Evolutionary conservation across 2,888 invertebrate genomes (phyloP), one percentile per base, ranked within the genome.

Genomic region (Drosophila robusta): DNA sequence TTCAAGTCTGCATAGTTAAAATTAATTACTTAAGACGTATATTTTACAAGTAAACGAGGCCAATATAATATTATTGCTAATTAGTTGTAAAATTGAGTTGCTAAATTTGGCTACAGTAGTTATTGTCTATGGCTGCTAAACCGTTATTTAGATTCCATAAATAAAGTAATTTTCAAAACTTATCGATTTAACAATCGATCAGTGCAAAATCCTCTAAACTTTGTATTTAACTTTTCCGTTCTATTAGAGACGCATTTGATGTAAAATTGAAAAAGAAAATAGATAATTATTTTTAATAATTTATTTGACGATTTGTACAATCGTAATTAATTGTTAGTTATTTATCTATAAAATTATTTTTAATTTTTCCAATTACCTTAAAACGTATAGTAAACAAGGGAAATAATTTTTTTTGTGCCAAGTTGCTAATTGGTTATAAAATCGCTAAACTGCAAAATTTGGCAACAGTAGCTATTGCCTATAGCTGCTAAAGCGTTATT

Each of bases 141-240:
- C 14, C 34, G 24, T 44, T 56, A 16, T 12, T 38, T 56, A 58
- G 2, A 29, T 32, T 26, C 18, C 38, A 69, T 36, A 56, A 46
- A 51, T 16, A 14, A 54, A 38, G 45, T 39, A 36, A 57, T 50
- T 66, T 67, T 61, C 42, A 56, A 71, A 73, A 66, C 47, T 65
- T 84, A 84, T 84, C 77, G 84, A 84, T 87, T 87, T 74, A 84
- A 87, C 83, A 84, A 64, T 61, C 52, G 70, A 16, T 16, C 16
- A 38, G 14, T 49, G 3, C 24, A 42, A 16, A 32, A 47, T 34
- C 16, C 45, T 50, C 42, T 38, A 52, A 63, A 24, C 39, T 26
- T 16, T 51, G 18, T 18, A 18, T 18, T 18, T 1, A 18, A 18
- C 18, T 18, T 18, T 18, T 18, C 18, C n/a, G n/a, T n/a, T n/a